Percentiles rank a stretch among this genome's conserved stretches.
Conservation (phyloP, 2,113 vertebrate genomes). For the Acinonyx jubatus region DNA sequence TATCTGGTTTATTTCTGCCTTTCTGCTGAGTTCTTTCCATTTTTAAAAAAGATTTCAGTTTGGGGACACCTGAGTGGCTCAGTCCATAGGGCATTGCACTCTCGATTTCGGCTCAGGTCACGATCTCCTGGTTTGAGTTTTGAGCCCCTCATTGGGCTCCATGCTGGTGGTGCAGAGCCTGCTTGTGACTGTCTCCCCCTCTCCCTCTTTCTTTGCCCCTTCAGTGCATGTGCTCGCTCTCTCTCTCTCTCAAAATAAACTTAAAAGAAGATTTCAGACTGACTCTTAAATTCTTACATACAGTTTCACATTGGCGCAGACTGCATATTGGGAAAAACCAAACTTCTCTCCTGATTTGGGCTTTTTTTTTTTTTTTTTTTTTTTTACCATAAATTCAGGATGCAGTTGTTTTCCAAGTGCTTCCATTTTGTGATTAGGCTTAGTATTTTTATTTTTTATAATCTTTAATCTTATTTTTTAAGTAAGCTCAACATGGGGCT, state of each 20-base stretch:
- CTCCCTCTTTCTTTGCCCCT: too few relatives aligned
- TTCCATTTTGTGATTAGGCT: slow-evolving; percentile 17
- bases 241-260: too few relatives aligned
- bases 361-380: not conserved
- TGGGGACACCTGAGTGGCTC: too few relatives aligned
- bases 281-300: not conserved
- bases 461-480: not conserved
- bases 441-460: not conserved
- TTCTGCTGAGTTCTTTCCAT: not conserved
- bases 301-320: not conserved
- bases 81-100: too few relatives aligned
- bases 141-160: too few relatives aligned
- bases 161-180: too few relatives aligned
- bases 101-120: too few relatives aligned
- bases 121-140: too few relatives aligned
- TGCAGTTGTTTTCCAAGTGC: not conserved
- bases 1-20: slow-evolving; percentile 7
- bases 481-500: not conserved
- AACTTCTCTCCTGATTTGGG: not conserved
- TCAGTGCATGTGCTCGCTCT: too few relatives aligned
- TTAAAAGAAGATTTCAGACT: not conserved
- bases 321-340: not conserved
- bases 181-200: too few relatives aligned
- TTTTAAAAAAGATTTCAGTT: too few relatives aligned
- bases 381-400: not conserved